Base-by-base conservation (phyloP, 2,888 invertebrate species). In the Chalcis sispes region DNA sequence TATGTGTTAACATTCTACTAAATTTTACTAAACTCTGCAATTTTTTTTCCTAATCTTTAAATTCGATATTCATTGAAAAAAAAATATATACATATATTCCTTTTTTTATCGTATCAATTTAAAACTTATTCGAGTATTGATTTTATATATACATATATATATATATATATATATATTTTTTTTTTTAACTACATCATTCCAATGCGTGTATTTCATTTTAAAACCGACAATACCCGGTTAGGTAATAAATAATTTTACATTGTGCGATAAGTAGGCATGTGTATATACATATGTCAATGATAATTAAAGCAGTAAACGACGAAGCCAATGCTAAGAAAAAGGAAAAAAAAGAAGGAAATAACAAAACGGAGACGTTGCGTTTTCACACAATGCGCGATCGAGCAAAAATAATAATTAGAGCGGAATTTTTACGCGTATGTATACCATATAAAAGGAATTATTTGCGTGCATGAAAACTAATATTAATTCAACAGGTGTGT, bases 401-500 rank as follows among this genome's bases (percentile, higher is more conserved):
- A 36, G 10, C 42, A 25, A 8, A 46, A 18, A 46, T 20, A 64
- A 32, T 64, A 64, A 64, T 64, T 50, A 64, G 29, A 18, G 32
- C 13, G 23, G 50, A 64, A 64, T 64, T 48, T 46, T 15, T 20
- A n/a, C 18, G 50, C 50, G 2, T n/a, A n/a, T n/a, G n/a, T n/a
- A n/a, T n/a, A n/a, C n/a, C n/a, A n/a, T n/a, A n/a, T n/a, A n/a
- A n/a, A n/a, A n/a, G n/a, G 50, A 50, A 50, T 50, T n/a, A n/a
- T n/a, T 50, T 20, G 15, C 4, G 61, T 18, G 10, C 27, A 23
- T 29, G 62, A 48, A 23, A 46, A 48, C 29, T 64, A 48, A 64
- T 64, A 29, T 40, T 13, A 20, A 64, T 15, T 46, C 62, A 64
- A 64, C 62, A 64, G 48, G 62, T 64, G 62, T 42, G 62, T n/a